Conservation (phyloP, 2,113 vertebrate genomes). For the Micronycteris hirsuta region DNA sequence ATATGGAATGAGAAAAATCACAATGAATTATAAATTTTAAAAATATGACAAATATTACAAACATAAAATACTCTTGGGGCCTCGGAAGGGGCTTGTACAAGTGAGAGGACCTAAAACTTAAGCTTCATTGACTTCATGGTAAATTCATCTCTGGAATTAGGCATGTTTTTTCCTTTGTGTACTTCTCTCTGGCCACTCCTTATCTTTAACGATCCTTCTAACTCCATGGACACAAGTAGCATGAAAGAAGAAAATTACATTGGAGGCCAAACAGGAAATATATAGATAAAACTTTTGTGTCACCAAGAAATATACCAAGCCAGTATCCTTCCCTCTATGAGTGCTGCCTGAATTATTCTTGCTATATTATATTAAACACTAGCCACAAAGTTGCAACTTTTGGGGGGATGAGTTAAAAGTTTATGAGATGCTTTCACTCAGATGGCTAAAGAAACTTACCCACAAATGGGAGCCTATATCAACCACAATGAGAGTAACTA, state of each 20-base stretch:
- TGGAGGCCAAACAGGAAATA: constrained; percentile 32
- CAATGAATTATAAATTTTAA: not conserved
- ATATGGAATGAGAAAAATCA: not conserved
- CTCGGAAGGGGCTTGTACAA: not conserved
- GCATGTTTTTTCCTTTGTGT: not conserved
- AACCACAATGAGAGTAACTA: not conserved
- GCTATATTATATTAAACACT: not conserved
- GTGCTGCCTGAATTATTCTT: not conserved
- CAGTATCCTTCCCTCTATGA: not conserved
- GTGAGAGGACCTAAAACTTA: not conserved
- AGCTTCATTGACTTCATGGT: not conserved
- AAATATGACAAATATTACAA: not conserved
- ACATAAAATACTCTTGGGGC: not conserved
- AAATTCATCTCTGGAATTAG: not conserved
- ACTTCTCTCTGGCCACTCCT: constrained; percentile 21
- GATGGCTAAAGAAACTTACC: not conserved
- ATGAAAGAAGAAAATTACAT: constrained; percentile 23
- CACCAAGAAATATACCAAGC: not conserved
- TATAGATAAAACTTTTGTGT: not conserved
- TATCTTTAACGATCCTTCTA: constrained; percentile 25
- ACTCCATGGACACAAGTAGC: not conserved
- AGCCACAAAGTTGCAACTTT: not conserved
- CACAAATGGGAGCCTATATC: not conserved
- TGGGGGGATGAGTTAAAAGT: not conserved
- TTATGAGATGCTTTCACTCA: not conserved